Evolutionary conservation across 1,140 invertebrate species (phyloP), one percentile per base, ranked within the genome.

Genomic region (Homarus americanus): DNA sequence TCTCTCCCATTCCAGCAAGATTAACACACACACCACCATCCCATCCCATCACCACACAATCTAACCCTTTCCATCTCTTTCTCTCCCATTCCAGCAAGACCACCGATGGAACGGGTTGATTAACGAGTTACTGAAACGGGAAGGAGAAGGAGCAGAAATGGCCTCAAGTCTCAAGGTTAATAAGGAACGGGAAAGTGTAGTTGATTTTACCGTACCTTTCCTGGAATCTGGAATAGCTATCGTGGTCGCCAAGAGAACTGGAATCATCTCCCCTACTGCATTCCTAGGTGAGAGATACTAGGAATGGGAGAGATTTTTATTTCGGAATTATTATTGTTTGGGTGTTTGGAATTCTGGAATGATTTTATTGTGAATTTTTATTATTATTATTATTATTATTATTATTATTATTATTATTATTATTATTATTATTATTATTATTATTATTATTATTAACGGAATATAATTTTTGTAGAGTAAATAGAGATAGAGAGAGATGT

Each of bases 141-240:
- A 91, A 38, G 80, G 80, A 0, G 78, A 91, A 38, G 98, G 98
- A 94, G 92, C 93, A 1, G 99, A 99, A 94, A 98, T 99, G 97
- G 98, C 98, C 95, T 99, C 99, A 83, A 99, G 98, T 0, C 95
- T 99, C 86, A 99, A 99, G 95, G 99, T 99, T 93, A 99, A 99
- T 94, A 98, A 98, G 7, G 98, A 99, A 94, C 95, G 98, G 83
- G 98, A 98, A 94, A 96, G 97, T 38, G 91, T 91, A 0, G 92
- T 93, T 0, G 93, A 93, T 72, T 99, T 99, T 94, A 98, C 98
- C 72, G 97, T 99, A 63, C 99, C 99, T 0, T 99, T 98, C 94
- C 97, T 99, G 96, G 98, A 99, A 94, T 99, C 99, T 1, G 99
- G 99, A 63, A 99, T 99, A 36, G 98, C 98, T 2, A 99, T 99